Conservation (phyloP, 2,888 invertebrate genomes). For the Melitaea athalia region DNA sequence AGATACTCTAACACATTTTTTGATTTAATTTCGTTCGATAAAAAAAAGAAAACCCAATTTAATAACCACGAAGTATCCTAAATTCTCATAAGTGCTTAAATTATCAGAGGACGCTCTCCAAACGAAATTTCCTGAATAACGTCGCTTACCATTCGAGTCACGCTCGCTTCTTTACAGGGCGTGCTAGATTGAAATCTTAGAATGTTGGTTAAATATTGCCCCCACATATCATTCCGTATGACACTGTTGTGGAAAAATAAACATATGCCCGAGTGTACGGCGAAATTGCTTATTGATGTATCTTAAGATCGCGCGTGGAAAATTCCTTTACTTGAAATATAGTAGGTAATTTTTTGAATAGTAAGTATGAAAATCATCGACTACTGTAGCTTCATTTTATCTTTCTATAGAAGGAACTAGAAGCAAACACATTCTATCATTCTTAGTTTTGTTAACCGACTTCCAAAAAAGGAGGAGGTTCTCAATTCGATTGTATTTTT, state of each 20-base stretch:
- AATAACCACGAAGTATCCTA: not conserved
- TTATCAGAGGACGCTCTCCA: not conserved
- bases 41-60: not conserved
- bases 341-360: too few species aligned
- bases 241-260: slow-evolving; percentile 12
- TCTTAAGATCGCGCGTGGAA: not conserved
- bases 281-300: not conserved
- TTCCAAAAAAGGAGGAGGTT: too few species aligned
- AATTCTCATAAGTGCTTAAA: not conserved
- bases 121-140: slow-evolving; percentile 24
- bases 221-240: slow-evolving; percentile 12
- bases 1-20: not conserved
- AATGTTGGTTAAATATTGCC: slow-evolving; percentile 41
- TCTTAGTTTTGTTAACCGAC: too few species aligned
- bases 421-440: too few species aligned
- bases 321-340: not conserved
- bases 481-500: too few species aligned
- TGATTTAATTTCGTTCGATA: not conserved
- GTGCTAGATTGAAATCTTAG: slow-evolving; percentile 48
- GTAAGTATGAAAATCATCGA: too few species aligned
- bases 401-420: too few species aligned
- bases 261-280: slow-evolving; percentile 7
- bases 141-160: slow-evolving; percentile 45
- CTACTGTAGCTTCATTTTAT: too few species aligned
- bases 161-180: slow-evolving; percentile 49